These are phyloP conservation scores for Thymallus thymallus DNA, from an alignment of 2,113 vertebrate genomes.

Conservation along the genomic window DNA sequence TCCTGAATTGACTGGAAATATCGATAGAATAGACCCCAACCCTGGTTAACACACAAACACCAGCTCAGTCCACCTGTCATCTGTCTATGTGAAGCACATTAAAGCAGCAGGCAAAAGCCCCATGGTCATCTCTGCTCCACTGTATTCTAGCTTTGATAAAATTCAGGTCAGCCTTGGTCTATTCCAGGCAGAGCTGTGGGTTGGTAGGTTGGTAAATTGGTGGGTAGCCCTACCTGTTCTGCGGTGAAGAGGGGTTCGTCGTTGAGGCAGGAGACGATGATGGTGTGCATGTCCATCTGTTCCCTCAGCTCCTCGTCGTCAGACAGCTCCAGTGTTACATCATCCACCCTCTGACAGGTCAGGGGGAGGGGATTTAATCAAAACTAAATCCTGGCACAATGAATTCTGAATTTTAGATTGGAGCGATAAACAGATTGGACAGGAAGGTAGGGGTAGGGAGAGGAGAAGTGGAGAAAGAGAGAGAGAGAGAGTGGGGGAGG, in stretches of 20 bases:
- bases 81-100: neutral
- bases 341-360: slow-evolving; percentile 70
- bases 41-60: neutral
- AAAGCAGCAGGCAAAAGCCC: neutral
- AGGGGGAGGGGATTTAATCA: slow-evolving; percentile 49
- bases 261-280: slow-evolving; percentile 88
- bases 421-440: neutral
- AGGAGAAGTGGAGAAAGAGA: slow-evolving; percentile 8
- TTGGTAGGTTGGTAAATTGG: neutral
- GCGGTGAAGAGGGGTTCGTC: slow-evolving; percentile 94
- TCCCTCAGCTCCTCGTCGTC: slow-evolving; percentile 95
- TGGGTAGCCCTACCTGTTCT: slow-evolving; percentile 81
- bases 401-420: slow-evolving; percentile 44
- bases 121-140: slow-evolving; percentile 21
- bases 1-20: no score
- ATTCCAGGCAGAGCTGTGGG: neutral
- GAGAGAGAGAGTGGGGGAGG: neutral
- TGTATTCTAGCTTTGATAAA: neutral
- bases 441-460: slow-evolving; percentile 1
- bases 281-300: slow-evolving; percentile 94
- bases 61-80: slow-evolving; percentile 2
- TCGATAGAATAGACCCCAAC: no score
- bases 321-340: slow-evolving; percentile 80
- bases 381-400: slow-evolving; percentile 43
- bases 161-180: no score